Conservation (phyloP, 2,797 vertebrate species). For the Heterohyrax brucei region DNA sequence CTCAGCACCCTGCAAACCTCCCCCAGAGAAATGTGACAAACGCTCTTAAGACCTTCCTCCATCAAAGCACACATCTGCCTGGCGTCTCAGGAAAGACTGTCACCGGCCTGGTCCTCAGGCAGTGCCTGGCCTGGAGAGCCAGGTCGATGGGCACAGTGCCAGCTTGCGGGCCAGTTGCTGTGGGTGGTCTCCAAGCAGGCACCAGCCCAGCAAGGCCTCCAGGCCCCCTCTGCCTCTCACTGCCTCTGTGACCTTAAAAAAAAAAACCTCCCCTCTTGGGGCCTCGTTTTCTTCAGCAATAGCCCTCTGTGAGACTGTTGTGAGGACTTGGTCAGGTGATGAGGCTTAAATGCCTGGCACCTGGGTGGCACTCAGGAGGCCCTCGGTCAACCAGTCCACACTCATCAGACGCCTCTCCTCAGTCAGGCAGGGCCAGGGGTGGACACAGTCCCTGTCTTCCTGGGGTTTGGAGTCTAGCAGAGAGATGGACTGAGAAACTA, state of each 20-base stretch:
- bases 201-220: not conserved
- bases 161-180: accelerated
- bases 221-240: not conserved
- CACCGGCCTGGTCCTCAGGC: accelerated
- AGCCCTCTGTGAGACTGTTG: not conserved
- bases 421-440: accelerated
- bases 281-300: not conserved
- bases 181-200: not conserved
- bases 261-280: not conserved
- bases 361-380: not conserved
- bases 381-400: not conserved
- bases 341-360: accelerated
- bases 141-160: not conserved
- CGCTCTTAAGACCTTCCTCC: no score
- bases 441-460: not conserved
- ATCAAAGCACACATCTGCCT: not conserved
- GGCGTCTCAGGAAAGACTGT: not conserved
- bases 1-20: not conserved
- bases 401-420: no score
- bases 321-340: accelerated
- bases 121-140: not conserved
- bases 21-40: not conserved
- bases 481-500: accelerated
- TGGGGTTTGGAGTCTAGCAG: not conserved
- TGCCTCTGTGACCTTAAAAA: not conserved